Evolutionary conservation across 2,113 vertebrate genomes (phyloP).

Genomic region (Leptosomus discolor): DNA sequence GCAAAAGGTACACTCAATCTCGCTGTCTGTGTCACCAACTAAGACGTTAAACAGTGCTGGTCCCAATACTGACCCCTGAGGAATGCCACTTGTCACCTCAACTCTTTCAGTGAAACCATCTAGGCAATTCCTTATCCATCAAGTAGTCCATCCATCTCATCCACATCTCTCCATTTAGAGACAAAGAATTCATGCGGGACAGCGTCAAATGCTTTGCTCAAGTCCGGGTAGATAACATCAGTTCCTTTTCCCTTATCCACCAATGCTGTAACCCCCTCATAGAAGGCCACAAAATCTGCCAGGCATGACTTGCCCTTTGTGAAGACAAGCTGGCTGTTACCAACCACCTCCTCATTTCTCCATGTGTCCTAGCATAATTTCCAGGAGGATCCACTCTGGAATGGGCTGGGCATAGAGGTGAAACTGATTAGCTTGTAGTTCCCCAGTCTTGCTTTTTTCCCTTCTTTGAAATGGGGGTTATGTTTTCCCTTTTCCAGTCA

Average conservation of each 20-base stretch:
- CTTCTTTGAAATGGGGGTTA: background rate
- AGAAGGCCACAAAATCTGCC: background rate
- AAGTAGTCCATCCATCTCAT: too few relatives aligned
- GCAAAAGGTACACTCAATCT: too few relatives aligned
- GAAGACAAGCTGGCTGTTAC: background rate
- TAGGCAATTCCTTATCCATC: too few relatives aligned
- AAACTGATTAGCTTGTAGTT: background rate
- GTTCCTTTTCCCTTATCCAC: background rate
- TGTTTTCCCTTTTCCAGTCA: background rate
- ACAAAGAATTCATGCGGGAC: too few relatives aligned
- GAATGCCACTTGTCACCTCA: too few relatives aligned
- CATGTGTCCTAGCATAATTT: background rate
- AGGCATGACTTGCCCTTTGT: background rate
- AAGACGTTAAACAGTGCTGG: too few relatives aligned
- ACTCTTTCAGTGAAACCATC: too few relatives aligned
- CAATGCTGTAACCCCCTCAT: background rate
- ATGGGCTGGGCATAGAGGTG: background rate
- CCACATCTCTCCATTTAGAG: too few relatives aligned
- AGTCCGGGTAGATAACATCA: background rate
- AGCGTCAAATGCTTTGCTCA: too few relatives aligned
- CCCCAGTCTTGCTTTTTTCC: background rate
- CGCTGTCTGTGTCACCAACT: background rate
- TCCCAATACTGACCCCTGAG: too few relatives aligned
- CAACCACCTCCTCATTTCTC: background rate
- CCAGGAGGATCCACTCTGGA: background rate